phyloP scores from a whole-genome alignment of 1,140 invertebrate species.

The honey bee (Apis mellifera) region DNA sequence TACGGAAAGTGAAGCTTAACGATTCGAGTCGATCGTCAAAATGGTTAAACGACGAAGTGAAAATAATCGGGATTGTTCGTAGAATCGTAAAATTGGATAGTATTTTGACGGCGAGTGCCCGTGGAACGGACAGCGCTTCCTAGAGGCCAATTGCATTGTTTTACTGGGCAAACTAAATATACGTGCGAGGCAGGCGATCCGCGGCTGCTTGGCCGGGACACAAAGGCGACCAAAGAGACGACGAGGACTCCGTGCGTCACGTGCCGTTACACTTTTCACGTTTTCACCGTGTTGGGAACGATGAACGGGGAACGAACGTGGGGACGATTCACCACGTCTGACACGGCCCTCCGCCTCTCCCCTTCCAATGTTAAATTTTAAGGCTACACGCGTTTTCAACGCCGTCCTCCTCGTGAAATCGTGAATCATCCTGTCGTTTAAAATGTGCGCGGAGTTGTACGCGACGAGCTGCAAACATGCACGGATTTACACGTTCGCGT shows the following conservation, averaged over 20 bases:
- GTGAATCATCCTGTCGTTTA: conserved; percentile 6
- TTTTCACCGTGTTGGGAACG: conserved; percentile 58
- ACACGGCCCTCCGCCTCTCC: background rate
- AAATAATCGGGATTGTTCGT: conserved; percentile 31
- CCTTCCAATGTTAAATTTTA: conserved; percentile 8
- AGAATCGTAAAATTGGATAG: conserved; percentile 47
- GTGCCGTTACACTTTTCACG: conserved; percentile 73
- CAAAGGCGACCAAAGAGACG: conserved; percentile 63
- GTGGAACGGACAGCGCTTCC: conserved; percentile 62
- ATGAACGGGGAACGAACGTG: conserved; percentile 22
- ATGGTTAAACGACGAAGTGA: background rate
- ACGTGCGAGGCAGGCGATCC: conserved; percentile 70
- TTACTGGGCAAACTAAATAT: conserved; percentile 76
- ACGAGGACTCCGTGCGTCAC: conserved; percentile 61
- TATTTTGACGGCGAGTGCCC: conserved; percentile 43
- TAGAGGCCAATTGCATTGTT: conserved; percentile 77
- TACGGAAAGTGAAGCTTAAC: background rate
- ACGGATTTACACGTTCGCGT: background rate
- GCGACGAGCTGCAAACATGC: background rate
- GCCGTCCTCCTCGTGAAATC: background rate
- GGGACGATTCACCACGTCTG: background rate
- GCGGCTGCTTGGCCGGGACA: conserved; percentile 71
- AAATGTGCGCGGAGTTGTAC: background rate
- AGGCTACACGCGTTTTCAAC: background rate
- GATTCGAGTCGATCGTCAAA: background rate